phyloP scores from a whole-genome alignment of 2,113 vertebrate genomes.

The Hypomesus transpacificus region DNA sequence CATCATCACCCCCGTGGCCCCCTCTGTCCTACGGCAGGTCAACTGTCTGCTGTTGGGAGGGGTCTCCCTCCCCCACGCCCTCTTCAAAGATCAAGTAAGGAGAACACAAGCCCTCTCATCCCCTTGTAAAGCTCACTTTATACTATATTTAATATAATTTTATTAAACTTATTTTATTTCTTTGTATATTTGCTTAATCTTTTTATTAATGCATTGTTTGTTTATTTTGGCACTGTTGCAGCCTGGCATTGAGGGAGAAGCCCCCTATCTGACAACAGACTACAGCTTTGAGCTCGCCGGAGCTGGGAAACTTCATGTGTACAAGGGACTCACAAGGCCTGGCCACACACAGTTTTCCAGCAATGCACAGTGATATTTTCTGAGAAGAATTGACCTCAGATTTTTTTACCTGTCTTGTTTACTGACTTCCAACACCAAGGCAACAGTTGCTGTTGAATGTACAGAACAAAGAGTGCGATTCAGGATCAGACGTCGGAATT shows the following conservation, averaged over 20 bases:
- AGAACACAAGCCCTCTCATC: not conserved
- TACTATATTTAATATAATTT: not conserved
- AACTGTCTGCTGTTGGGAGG: constrained; percentile 89
- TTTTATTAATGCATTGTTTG: too few relatives aligned
- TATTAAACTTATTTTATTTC: not conserved
- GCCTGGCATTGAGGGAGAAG: constrained; percentile 75
- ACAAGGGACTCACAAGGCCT: constrained; percentile 63
- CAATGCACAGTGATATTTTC: constrained; percentile 24
- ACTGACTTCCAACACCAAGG: constrained; percentile 15
- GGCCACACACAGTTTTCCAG: constrained; percentile 28
- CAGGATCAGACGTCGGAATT: constrained; percentile 4
- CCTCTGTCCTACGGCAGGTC: constrained; percentile 74
- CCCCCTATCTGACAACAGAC: constrained; percentile 84
- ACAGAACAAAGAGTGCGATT: constrained; percentile 28
- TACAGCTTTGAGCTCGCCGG: constrained; percentile 84
- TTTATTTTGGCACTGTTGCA: constrained; percentile 59
- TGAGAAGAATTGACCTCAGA: constrained; percentile 16
- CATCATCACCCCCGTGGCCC: constrained; percentile 81
- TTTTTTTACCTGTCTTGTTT: constrained; percentile 27
- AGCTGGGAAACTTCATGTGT: constrained; percentile 80
- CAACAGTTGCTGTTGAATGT: constrained; percentile 32
- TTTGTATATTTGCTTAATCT: too few relatives aligned
- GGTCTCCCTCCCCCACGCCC: constrained; percentile 75
- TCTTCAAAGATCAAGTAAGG: constrained; percentile 85
- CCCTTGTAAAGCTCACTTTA: not conserved